phyloP scores from a whole-genome alignment of 2,113 vertebrate species.

The Ploceus nigricollis region DNA sequence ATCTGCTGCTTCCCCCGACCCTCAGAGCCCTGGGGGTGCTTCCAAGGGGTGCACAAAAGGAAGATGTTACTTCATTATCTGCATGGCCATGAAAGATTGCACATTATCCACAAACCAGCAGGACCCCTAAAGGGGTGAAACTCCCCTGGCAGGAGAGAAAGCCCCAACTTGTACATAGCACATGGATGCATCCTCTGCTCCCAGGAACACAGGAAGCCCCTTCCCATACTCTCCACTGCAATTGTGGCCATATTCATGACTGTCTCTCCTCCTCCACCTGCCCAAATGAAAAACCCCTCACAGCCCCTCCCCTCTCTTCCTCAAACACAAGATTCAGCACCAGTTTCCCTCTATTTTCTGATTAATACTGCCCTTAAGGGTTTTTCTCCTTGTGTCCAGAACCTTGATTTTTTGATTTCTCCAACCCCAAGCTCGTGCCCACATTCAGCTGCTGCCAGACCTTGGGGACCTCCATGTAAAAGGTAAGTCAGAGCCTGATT shows the following conservation, averaged over 20 bases:
- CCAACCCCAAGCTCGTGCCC: background rate
- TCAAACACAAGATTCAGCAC: background rate
- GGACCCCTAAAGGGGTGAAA: background rate
- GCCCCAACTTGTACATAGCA: accelerated
- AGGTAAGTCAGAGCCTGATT: background rate
- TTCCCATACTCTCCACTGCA: background rate
- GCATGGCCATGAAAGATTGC: background rate
- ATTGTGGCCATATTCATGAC: accelerated
- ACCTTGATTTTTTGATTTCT: background rate
- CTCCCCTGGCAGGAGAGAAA: background rate
- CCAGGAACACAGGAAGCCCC: background rate
- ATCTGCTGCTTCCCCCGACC: background rate
- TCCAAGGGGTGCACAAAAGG: background rate
- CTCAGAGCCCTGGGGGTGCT: background rate
- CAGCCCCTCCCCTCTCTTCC: background rate
- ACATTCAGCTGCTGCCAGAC: background rate
- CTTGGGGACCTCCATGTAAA: background rate
- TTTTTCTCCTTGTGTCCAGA: background rate
- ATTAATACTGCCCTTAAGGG: background rate
- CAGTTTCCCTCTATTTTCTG: background rate
- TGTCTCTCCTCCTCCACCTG: background rate
- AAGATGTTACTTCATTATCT: background rate
- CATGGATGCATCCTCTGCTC: background rate
- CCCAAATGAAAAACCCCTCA: background rate
- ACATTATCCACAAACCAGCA: background rate